Evolutionary conservation across 2,888 invertebrate genomes (phyloP).

Genomic region (Eupeodes latifasciatus): DNA sequence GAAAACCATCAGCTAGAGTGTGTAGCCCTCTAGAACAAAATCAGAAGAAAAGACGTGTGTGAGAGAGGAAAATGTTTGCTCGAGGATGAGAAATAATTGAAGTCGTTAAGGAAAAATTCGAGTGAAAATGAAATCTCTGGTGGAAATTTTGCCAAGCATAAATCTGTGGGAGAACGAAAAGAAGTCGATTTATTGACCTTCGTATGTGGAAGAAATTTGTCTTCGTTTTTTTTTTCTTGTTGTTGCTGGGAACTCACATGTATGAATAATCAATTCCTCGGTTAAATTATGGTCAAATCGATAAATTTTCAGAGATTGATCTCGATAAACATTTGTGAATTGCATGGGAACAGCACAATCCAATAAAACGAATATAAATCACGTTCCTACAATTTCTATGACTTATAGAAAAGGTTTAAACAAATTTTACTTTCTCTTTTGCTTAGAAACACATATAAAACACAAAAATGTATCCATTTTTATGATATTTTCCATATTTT

Average conservation of each 20-base stretch:
- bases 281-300: not conserved
- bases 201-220: not conserved
- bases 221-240: not conserved
- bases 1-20: not conserved
- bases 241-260: not conserved
- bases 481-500: conserved; percentile 17
- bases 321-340: too few relatives aligned
- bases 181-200: conserved; percentile 1
- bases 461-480: conserved; percentile 10
- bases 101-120: conserved; percentile 8
- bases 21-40: not conserved
- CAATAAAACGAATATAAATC: conserved; percentile 7
- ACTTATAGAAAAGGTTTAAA: not conserved
- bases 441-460: not conserved
- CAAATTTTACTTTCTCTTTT: not conserved
- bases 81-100: conserved; percentile 14
- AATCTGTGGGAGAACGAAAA: not conserved
- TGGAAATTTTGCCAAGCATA: not conserved
- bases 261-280: not conserved
- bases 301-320: conserved; percentile 5
- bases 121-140: conserved; percentile 13
- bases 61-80: not conserved
- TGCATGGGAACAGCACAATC: not conserved
- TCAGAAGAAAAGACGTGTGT: not conserved
- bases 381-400: not conserved